Evolutionary conservation across 2,888 invertebrate species (phyloP).

Genomic region (Loripinus fragilis): DNA sequence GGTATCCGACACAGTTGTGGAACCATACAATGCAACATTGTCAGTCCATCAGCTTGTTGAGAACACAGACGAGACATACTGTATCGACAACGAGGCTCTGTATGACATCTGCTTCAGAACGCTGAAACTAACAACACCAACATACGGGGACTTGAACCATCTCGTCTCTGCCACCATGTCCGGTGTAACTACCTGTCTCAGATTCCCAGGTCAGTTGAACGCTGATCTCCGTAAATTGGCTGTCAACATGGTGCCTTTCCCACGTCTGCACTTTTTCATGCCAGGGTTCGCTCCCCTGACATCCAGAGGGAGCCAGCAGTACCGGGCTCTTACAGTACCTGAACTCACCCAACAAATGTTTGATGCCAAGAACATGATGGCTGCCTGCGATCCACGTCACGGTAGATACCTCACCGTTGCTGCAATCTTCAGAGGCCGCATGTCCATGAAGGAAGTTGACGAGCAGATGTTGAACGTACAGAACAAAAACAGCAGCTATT

Average conservation of each 20-base stretch:
- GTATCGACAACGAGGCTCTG: no score
- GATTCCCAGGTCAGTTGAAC: no score
- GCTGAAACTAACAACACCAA: no score
- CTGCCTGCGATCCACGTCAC: constrained; percentile 96
- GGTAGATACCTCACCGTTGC: constrained; percentile 94
- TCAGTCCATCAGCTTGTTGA: constrained; percentile 83
- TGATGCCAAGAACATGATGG: constrained; percentile 99
- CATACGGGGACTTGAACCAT: no score
- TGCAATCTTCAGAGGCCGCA: constrained; percentile 93
- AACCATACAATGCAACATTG: constrained; percentile 93
- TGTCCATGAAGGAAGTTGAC: constrained; percentile 97
- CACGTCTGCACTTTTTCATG: constrained; percentile 82
- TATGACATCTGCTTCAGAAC: no score
- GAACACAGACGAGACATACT: no score
- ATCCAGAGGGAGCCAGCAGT: constrained; percentile 90
- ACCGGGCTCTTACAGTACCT: constrained; percentile 85
- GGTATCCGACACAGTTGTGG: constrained; percentile 89
- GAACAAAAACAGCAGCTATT: constrained; percentile 95
- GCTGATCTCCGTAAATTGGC: no score
- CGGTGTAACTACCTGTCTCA: no score
- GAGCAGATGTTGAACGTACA: constrained; percentile 97
- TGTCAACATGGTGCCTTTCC: constrained; percentile 70
- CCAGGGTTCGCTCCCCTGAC: constrained; percentile 88
- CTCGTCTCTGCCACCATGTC: no score
- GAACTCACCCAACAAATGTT: constrained; percentile 95